Evolutionary conservation across 1,140 invertebrate genomes (phyloP).

Genomic region (Drosophila ohnishii): DNA sequence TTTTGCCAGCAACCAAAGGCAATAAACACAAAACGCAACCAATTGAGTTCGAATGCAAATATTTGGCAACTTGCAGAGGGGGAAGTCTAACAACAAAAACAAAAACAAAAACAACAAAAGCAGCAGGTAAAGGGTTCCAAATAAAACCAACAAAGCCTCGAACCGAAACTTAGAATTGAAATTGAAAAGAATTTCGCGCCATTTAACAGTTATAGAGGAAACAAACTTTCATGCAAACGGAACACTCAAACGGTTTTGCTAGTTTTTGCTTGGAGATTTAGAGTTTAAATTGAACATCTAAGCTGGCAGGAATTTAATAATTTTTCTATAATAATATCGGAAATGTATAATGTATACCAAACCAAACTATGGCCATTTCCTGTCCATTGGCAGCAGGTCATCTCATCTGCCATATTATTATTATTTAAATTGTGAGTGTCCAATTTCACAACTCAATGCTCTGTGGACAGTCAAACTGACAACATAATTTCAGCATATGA

Average conservation of each 20-base stretch:
- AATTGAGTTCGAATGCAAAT: constrained; percentile 80
- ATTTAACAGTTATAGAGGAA: constrained; percentile 61
- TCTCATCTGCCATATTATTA: constrained; percentile 17
- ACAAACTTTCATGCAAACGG: neutral
- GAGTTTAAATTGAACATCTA: neutral
- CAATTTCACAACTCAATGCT: constrained; percentile 56
- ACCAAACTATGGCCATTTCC: neutral
- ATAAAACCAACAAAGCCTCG: constrained; percentile 22
- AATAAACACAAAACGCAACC: constrained; percentile 78
- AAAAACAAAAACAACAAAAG: constrained; percentile 44
- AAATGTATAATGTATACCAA: neutral
- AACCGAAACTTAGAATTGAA: constrained; percentile 51
- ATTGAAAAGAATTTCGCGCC: constrained; percentile 78
- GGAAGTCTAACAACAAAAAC: constrained; percentile 28
- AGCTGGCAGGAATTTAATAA: neutral
- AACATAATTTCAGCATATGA: constrained; percentile 77
- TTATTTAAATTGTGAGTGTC: constrained; percentile 57
- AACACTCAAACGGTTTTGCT: neutral
- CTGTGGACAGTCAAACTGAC: constrained; percentile 64
- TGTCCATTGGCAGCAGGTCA: neutral
- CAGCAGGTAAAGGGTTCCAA: neutral
- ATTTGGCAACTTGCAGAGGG: constrained; percentile 52
- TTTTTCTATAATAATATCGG: neutral
- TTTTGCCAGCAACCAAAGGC: constrained; percentile 60
- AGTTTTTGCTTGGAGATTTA: neutral